These are phyloP conservation scores for Phenganax subtilis DNA, from an alignment of 92 coral and sea anemone genomes.

Conservation along the genomic window DNA sequence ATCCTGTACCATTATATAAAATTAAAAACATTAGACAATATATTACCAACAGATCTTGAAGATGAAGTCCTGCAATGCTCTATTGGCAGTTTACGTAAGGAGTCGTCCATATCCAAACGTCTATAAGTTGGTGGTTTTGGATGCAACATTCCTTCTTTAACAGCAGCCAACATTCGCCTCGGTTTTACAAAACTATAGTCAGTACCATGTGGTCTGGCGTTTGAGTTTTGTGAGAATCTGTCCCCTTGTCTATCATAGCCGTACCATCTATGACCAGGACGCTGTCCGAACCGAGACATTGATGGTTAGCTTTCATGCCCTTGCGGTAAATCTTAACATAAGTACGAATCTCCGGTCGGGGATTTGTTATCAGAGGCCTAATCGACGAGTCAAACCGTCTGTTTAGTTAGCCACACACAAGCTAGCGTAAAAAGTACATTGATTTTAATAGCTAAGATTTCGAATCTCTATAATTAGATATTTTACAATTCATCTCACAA, in stretches of 20 bases:
- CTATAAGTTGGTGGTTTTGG: conserved; percentile 92
- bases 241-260: conserved; percentile 90
- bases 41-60: conserved; percentile 85
- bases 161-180: conserved; percentile 90
- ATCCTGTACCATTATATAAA: not conserved
- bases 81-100: conserved; percentile 78
- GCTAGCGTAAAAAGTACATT: too few relatives aligned
- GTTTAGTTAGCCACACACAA: too few relatives aligned
- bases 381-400: not conserved
- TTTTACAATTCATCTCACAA: not conserved
- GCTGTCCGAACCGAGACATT: conserved; percentile 80
- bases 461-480: not conserved
- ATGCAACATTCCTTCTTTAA: conserved; percentile 89
- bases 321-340: not conserved
- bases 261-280: conserved; percentile 64
- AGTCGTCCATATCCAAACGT: conserved; percentile 74
- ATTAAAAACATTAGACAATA: not conserved
- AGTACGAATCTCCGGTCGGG: not conserved
- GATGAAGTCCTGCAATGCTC: conserved; percentile 95
- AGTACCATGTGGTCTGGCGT: conserved; percentile 87
- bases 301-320: not conserved
- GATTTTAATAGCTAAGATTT: not conserved
- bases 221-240: conserved; percentile 63
- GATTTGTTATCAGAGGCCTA: not conserved
- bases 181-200: conserved; percentile 80